Evolutionary conservation across 2,797 vertebrate species (phyloP), one percentile per base, ranked within the genome.

Genomic region (Lemur catta): DNA sequence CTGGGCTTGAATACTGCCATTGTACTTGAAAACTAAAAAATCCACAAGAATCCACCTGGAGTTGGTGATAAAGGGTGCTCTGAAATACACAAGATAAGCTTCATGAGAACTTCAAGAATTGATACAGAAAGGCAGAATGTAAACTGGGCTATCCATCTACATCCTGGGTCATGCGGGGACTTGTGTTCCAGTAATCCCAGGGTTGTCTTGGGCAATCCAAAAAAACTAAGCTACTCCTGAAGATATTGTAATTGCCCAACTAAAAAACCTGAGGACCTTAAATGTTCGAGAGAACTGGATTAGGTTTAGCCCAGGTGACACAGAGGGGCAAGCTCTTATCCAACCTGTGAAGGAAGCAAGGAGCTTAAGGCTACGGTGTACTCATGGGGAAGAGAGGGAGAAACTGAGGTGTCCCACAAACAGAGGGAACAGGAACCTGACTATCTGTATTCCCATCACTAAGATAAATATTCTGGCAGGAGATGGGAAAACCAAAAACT

Each of bases 1-100:
- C 43, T 55, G 46, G 17, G 8, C 59, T 79, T 84, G 33, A 74
- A 59, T 52, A 48, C 28, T 0, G 18, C 7, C 65, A 41, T 15
- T 94, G n/a, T 52, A 43, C 76, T 91, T 84, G 26, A 85, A 65
- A 84, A 84, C 48, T 38, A 26, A 72, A 84, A 78, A 87, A 12
- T n/a, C 18, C 24, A 30, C 26, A 48, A 65, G n/a, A 17, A 30
- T 52, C 67, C 38, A 30, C 17, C 52, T 84, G 71, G 78, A 76
- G 15, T 26, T 65, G 43, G 75, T 50, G 50, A 92, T 50, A 55
- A 57, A 86, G 26, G 17, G 6, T 35, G 14, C n/a, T 91, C 84
- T 84, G 71, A 90, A 82, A 80, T 35, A 67, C 0, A 0, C 7
- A 24, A 63, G 43, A n/a, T 28, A 48, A 10, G 52, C 55, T 38